A percentile compares a stretch with the other conserved stretches of the same genome.
Conservation (phyloP, 2,797 vertebrate species). For the Dallia pectoralis region DNA sequence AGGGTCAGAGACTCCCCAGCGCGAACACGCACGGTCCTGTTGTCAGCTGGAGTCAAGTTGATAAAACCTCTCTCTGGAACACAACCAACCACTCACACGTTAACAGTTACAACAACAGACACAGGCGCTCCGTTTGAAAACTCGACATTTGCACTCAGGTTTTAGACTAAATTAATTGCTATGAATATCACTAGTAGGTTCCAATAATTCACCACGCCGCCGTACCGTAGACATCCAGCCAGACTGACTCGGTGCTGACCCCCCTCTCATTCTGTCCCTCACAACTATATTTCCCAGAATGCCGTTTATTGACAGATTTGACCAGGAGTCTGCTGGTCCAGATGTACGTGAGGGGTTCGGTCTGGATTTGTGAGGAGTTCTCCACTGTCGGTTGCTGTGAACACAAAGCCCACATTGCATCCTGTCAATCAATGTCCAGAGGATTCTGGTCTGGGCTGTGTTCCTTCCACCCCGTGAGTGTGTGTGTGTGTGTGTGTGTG, state of each 20-base stretch:
- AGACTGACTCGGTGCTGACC: constrained; percentile 78
- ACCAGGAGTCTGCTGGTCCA: constrained; percentile 76
- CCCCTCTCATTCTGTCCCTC: constrained; percentile 86
- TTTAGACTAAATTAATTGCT: not conserved
- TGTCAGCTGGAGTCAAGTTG: constrained; percentile 71
- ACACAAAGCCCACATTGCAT: constrained; percentile 73
- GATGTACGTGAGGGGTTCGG: constrained; percentile 69
- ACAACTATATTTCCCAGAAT: constrained; percentile 87
- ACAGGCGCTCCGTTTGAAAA: not conserved
- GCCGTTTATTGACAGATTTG: constrained; percentile 72
- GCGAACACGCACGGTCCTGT: constrained; percentile 83
- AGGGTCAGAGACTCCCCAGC: constrained; percentile 88
- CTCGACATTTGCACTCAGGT: no score
- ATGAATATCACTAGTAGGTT: not conserved
- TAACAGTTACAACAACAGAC: constrained; percentile 6
- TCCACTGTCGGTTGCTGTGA: constrained; percentile 78
- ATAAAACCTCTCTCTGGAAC: constrained; percentile 90
- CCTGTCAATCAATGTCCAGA: constrained; percentile 79
- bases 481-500: no score
- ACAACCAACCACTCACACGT: not conserved
- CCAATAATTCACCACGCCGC: not conserved
- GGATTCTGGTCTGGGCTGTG: constrained; percentile 58
- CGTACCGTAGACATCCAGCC: constrained; percentile 86
- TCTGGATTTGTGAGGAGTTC: constrained; percentile 60
- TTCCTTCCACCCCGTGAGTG: not conserved